Conservation (phyloP, 2,888 invertebrate species). For the Melolontha melolontha region DNA sequence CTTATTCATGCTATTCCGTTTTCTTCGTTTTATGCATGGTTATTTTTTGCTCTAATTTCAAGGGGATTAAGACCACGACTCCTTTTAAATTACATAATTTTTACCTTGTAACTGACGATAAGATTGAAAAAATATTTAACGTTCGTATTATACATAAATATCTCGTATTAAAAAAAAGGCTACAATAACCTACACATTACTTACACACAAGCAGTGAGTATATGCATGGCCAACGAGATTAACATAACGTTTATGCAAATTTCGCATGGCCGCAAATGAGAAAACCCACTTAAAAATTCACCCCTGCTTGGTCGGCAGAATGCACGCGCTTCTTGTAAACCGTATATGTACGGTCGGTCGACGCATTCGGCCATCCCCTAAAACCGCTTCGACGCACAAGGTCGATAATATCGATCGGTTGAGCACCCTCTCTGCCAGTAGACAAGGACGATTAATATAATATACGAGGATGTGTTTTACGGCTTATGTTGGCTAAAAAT, state of each 20-base stretch:
- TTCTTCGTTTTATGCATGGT: slow-evolving; percentile 49
- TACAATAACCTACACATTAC: slow-evolving; percentile 58
- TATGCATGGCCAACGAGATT: slow-evolving; percentile 48
- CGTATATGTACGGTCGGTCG: slow-evolving; percentile 48
- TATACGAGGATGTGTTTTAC: too few species aligned
- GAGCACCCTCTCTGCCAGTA: neutral
- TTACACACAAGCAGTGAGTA: slow-evolving; percentile 54
- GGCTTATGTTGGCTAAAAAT: too few species aligned
- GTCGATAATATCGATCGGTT: slow-evolving; percentile 49
- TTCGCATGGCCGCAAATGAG: slow-evolving; percentile 52
- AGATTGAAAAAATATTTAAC: too few species aligned
- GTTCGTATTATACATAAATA: too few species aligned
- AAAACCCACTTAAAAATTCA: slow-evolving; percentile 54
- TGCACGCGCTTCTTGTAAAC: too few species aligned
- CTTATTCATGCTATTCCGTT: neutral
- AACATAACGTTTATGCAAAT: slow-evolving; percentile 58
- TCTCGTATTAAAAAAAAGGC: too few species aligned
- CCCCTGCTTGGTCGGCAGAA: slow-evolving; percentile 52
- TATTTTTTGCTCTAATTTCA: slow-evolving; percentile 41
- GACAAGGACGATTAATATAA: slow-evolving; percentile 4
- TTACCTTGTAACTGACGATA: too few species aligned
- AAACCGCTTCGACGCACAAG: slow-evolving; percentile 41
- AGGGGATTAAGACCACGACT: too few species aligned
- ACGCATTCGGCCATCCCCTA: slow-evolving; percentile 43
- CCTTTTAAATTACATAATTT: too few species aligned